Conservation (phyloP, 2,797 vertebrate genomes). For the Lerista edwardsae region DNA sequence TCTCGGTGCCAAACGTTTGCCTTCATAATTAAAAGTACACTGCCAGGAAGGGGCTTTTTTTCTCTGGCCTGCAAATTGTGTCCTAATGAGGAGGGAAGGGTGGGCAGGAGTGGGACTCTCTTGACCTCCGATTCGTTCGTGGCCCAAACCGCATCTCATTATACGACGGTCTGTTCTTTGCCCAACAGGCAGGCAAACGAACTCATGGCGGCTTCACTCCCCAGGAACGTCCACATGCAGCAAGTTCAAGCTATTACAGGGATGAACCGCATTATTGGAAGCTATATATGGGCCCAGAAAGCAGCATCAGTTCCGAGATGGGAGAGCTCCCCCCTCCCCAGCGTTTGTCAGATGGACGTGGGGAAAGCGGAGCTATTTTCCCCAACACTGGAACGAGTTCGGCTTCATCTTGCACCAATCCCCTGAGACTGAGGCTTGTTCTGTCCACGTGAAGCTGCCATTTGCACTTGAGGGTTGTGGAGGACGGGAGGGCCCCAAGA, state of each 20-base stretch:
- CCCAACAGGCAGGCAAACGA: neutral
- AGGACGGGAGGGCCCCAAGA: too few species aligned
- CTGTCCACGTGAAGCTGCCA: too few species aligned
- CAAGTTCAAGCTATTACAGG: neutral
- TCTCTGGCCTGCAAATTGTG: conserved; percentile 57
- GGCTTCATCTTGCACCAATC: too few species aligned
- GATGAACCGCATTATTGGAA: too few species aligned
- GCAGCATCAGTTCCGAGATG: neutral
- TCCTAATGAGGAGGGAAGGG: conserved; percentile 16
- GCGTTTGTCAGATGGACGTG: too few species aligned
- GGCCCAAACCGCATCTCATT: neutral
- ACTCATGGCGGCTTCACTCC: neutral
- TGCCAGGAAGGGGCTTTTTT: conserved; percentile 60
- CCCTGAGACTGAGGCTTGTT: too few species aligned
- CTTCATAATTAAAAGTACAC: conserved; percentile 76
- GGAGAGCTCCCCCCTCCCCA: too few species aligned
- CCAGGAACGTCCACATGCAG: too few species aligned
- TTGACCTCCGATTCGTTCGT: conserved; percentile 8
- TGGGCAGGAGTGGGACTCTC: neutral
- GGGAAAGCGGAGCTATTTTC: too few species aligned
- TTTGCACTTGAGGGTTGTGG: too few species aligned
- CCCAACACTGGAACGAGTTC: too few species aligned
- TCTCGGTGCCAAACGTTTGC: conserved; percentile 64
- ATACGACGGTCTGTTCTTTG: neutral
- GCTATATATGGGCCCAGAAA: too few species aligned